Conservation (phyloP, 2,113 vertebrate species). For the Urocitellus parryii region DNA sequence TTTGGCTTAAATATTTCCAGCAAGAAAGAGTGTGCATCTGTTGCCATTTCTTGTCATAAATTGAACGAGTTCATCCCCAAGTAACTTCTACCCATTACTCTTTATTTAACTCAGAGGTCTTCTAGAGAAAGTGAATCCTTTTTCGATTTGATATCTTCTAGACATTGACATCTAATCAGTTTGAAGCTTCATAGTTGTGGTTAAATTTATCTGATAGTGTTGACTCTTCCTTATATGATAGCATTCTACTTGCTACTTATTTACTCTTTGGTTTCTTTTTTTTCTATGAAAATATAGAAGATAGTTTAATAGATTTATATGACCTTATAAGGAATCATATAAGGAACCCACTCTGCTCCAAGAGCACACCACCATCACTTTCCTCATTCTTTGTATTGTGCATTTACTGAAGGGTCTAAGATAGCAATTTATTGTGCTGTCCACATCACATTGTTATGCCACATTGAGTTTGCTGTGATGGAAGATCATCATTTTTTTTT, state of each 20-base stretch:
- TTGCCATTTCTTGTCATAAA: background rate
- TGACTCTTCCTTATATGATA: background rate
- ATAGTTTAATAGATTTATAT: no score
- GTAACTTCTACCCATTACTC: background rate
- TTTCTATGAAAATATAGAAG: no score
- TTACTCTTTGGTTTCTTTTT: background rate
- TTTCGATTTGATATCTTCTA: background rate
- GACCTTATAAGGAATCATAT: no score
- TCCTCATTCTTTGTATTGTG: background rate
- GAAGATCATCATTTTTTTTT: background rate
- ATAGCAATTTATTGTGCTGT: background rate
- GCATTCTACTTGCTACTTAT: background rate
- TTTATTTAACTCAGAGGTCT: background rate
- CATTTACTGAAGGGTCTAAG: background rate
- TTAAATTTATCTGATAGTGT: background rate
- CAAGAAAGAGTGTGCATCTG: background rate
- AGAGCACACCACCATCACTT: background rate
- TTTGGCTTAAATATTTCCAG: constrained; percentile 1
- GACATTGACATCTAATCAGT: background rate
- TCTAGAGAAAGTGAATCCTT: background rate
- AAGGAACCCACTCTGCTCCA: background rate
- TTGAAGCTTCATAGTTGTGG: background rate
- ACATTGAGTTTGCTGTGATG: background rate
- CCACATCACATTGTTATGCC: background rate
- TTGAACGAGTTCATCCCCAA: background rate